Percentiles rank a stretch among this genome's conserved stretches.
Conservation (phyloP, 2,888 invertebrate species). For the Lepidochitona cinerea region DNA sequence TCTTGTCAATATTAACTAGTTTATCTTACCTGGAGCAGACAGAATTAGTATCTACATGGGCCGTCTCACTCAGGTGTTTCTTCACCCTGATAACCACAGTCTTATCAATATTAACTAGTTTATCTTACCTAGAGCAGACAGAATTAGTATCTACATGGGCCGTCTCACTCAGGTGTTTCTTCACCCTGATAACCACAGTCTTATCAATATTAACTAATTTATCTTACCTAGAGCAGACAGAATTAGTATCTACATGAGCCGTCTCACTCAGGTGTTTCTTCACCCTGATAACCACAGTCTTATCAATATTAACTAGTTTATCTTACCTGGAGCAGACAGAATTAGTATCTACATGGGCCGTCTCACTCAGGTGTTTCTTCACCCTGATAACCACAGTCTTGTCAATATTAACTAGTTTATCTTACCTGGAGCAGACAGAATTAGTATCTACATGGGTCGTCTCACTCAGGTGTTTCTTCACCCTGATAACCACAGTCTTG, state of each 20-base stretch:
- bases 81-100: slow-evolving; percentile 58
- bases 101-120: slow-evolving; percentile 30
- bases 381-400: slow-evolving; percentile 56
- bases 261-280: slow-evolving; percentile 53
- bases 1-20: slow-evolving; percentile 31
- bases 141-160: slow-evolving; percentile 8
- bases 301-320: slow-evolving; percentile 27
- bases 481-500: slow-evolving; percentile 51
- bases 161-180: slow-evolving; percentile 51
- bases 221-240: slow-evolving; percentile 23
- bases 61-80: slow-evolving; percentile 48
- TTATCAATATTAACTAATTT: slow-evolving; percentile 30
- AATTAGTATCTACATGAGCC: slow-evolving; percentile 6
- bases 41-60: slow-evolving; percentile 7
- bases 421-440: slow-evolving; percentile 25
- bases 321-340: slow-evolving; percentile 24
- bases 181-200: slow-evolving; percentile 55
- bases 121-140: slow-evolving; percentile 22
- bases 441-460: slow-evolving; percentile 16
- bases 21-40: slow-evolving; percentile 22
- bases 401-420: slow-evolving; percentile 23
- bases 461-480: slow-evolving; percentile 56
- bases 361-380: slow-evolving; percentile 52
- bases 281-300: slow-evolving; percentile 55
- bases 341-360: slow-evolving; percentile 11